Evolutionary conservation across 2,113 vertebrate genomes (phyloP).

Genomic region (Chaenocephalus aceratus): DNA sequence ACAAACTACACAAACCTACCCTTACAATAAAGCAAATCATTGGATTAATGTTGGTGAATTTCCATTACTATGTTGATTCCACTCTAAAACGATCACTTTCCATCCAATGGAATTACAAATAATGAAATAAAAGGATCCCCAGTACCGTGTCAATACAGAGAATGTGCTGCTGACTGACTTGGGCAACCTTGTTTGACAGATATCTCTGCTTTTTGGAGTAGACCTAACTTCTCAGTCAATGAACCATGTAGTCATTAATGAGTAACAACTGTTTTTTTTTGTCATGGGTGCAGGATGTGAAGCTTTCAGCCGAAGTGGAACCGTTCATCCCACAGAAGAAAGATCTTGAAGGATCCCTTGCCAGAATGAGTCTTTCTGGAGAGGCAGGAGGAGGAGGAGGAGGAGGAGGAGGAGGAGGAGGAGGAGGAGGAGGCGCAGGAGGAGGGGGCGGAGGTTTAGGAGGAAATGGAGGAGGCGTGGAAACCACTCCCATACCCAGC

Average conservation of each 20-base stretch:
- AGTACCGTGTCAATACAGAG: not conserved
- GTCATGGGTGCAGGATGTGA: conserved; percentile 89
- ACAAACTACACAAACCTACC: not conserved
- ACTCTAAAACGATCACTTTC: not conserved
- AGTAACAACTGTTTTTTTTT: conserved; percentile 3
- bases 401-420: conserved; percentile 81
- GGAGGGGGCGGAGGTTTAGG: conserved; percentile 81
- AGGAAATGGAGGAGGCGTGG: conserved; percentile 82
- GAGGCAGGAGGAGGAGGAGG: conserved; percentile 86
- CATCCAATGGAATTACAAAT: not conserved
- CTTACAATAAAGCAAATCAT: not conserved
- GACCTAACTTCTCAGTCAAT: not conserved
- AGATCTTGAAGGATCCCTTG: conserved; percentile 90
- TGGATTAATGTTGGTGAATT: not conserved
- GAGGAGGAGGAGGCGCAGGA: conserved; percentile 80
- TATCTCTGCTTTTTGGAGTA: not conserved
- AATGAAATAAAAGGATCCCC: not conserved
- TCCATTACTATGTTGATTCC: not conserved
- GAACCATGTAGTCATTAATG: conserved; percentile 3
- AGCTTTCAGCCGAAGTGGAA: conserved; percentile 97
- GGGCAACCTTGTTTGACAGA: not conserved
- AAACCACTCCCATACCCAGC: conserved; percentile 94
- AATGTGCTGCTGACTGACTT: not conserved
- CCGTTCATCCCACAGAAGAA: conserved; percentile 99
- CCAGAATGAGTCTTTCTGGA: conserved; percentile 91